Conservation (phyloP, 2,113 vertebrate species). For the Zapus hudsonius region DNA sequence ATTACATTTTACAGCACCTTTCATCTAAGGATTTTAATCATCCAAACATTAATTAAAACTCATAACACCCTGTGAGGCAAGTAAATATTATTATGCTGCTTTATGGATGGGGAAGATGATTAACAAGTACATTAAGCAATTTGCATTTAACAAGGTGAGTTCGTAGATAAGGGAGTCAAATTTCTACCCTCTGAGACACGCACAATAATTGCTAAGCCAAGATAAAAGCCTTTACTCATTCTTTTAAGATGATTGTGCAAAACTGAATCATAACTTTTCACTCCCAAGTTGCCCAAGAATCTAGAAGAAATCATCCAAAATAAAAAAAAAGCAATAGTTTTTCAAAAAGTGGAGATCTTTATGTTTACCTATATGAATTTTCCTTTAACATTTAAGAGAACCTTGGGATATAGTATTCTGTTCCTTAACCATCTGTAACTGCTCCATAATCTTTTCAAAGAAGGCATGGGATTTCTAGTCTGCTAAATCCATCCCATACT, state of each 20-base stretch:
- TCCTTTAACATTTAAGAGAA: constrained; percentile 12
- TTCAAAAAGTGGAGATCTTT: neutral
- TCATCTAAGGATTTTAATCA: constrained; percentile 61
- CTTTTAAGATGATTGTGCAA: constrained; percentile 46
- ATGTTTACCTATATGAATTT: neutral
- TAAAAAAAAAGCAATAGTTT: too few relatives aligned
- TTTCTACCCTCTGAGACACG: constrained; percentile 29
- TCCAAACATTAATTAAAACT: constrained; percentile 60
- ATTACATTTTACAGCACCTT: constrained; percentile 60
- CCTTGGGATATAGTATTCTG: neutral
- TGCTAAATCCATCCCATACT: neutral
- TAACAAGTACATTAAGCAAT: constrained; percentile 65
- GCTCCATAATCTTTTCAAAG: constrained; percentile 1
- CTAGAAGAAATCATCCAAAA: constrained; percentile 48
- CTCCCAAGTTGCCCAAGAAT: constrained; percentile 18
- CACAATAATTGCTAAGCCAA: constrained; percentile 36
- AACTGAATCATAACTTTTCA: neutral
- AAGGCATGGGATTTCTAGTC: neutral
- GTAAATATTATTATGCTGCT: constrained; percentile 54
- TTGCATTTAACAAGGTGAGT: constrained; percentile 51
- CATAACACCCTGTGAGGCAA: constrained; percentile 38
- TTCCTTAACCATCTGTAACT: constrained; percentile 3
- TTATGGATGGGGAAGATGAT: constrained; percentile 54
- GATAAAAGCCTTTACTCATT: constrained; percentile 49
- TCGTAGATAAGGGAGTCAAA: constrained; percentile 10